Evolutionary conservation across 2,888 invertebrate genomes (phyloP).

Genomic region (Apamea sordens): DNA sequence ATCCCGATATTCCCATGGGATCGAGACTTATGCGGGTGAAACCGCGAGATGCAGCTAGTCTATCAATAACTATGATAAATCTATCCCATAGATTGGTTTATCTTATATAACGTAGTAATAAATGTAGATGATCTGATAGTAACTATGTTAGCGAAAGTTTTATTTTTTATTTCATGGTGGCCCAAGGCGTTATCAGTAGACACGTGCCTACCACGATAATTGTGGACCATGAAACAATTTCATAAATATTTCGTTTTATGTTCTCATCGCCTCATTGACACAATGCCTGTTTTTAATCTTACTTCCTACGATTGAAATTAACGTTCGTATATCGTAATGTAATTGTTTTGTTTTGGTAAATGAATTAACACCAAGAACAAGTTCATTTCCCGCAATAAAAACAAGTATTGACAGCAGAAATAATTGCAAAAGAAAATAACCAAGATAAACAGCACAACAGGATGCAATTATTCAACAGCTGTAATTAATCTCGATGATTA

Average conservation of each 20-base stretch:
- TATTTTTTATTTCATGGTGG: slow-evolving; percentile 49
- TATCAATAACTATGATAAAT: slow-evolving; percentile 66
- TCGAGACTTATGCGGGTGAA: neutral
- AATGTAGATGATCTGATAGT: slow-evolving; percentile 64
- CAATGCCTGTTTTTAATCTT: slow-evolving; percentile 30
- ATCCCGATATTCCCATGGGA: neutral
- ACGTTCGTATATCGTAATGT: neutral
- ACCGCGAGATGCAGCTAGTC: neutral
- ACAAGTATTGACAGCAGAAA: slow-evolving; percentile 29
- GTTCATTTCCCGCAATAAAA: slow-evolving; percentile 20
- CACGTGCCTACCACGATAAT: slow-evolving; percentile 46
- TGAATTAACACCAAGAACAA: neutral
- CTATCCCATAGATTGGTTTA: slow-evolving; percentile 57
- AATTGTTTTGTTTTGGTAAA: slow-evolving; percentile 1
- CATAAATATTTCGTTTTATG: slow-evolving; percentile 47
- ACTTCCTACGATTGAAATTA: slow-evolving; percentile 25
- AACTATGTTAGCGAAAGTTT: slow-evolving; percentile 66
- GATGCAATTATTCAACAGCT: slow-evolving; percentile 56
- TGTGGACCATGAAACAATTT: slow-evolving; percentile 41
- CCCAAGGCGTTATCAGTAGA: slow-evolving; percentile 58
- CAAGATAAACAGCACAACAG: slow-evolving; percentile 40
- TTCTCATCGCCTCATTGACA: slow-evolving; percentile 38
- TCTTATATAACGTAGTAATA: slow-evolving; percentile 61
- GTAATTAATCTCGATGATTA: slow-evolving; percentile 54
- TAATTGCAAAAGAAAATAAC: slow-evolving; percentile 40